A percentile compares a stretch with the other conserved stretches of the same genome.
Evolutionary conservation across 1,140 invertebrate species (phyloP).

Genomic region (Heliconius hermathena): DNA sequence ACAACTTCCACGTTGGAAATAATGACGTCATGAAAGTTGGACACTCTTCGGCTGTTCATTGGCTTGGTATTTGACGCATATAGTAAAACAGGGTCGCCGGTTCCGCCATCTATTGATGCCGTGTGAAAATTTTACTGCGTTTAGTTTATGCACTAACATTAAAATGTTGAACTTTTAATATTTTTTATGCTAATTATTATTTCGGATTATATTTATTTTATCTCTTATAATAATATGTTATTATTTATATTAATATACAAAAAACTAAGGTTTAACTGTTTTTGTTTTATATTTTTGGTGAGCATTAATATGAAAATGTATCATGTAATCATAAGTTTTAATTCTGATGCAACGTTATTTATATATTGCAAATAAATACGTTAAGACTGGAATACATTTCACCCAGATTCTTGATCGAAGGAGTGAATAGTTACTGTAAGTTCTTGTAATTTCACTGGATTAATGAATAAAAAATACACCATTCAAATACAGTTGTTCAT

Average conservation of each 20-base stretch:
- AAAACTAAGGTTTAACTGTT: too few relatives aligned
- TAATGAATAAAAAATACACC: too few relatives aligned
- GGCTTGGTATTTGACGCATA: constrained; percentile 48
- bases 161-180: not conserved
- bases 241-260: too few relatives aligned
- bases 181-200: not conserved
- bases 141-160: not conserved
- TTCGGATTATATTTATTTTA: not conserved
- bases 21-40: constrained; percentile 79
- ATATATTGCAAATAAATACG: not conserved
- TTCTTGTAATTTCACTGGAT: too few relatives aligned
- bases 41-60: constrained; percentile 74
- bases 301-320: too few relatives aligned
- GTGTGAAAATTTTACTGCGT: not conserved
- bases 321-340: not conserved
- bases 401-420: not conserved
- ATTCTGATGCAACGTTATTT: not conserved
- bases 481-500: too few relatives aligned
- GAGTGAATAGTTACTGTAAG: not conserved
- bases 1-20: constrained; percentile 81
- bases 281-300: too few relatives aligned
- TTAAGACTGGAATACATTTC: not conserved
- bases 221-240: not conserved
- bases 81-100: constrained; percentile 51
- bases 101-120: constrained; percentile 56